phyloP scores from a whole-genome alignment of 2,113 vertebrate genomes.

The Lepus timidus region DNA sequence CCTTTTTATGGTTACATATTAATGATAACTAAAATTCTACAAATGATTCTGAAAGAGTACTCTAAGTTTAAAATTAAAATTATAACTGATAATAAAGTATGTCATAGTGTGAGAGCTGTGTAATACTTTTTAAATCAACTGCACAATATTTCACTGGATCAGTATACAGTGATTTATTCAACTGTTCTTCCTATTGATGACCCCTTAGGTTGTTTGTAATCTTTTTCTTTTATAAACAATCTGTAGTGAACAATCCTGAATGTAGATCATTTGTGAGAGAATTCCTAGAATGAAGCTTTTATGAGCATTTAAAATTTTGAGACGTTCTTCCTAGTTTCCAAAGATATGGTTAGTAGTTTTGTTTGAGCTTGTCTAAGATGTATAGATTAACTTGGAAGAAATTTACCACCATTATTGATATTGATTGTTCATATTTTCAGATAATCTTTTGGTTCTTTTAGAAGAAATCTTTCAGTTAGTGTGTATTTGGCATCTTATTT shows the following conservation, averaged over 20 bases:
- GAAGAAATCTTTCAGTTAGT: background rate
- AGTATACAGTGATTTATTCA: background rate
- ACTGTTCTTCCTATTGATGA: background rate
- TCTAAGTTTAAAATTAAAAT: slow-evolving; percentile 10
- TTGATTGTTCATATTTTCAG: slow-evolving; percentile 18
- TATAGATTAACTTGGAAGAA: background rate
- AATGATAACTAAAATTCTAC: background rate
- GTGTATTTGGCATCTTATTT: slow-evolving; percentile 3
- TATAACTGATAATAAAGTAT: background rate
- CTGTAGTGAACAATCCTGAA: background rate
- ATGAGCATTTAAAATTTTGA: background rate
- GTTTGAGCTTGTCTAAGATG: background rate
- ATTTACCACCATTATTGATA: background rate
- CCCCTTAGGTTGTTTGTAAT: background rate
- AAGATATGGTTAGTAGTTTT: background rate
- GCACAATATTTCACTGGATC: background rate
- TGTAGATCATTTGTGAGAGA: background rate
- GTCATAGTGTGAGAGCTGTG: background rate
- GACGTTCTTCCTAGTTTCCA: background rate
- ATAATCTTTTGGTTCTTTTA: slow-evolving; percentile 2
- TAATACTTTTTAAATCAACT: background rate
- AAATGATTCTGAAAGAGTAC: background rate
- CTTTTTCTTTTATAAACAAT: slow-evolving; percentile 10
- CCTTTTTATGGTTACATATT: background rate
- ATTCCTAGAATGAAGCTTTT: background rate